phyloP scores from a whole-genome alignment of 2,888 invertebrate species.

The Netelia inedita region DNA sequence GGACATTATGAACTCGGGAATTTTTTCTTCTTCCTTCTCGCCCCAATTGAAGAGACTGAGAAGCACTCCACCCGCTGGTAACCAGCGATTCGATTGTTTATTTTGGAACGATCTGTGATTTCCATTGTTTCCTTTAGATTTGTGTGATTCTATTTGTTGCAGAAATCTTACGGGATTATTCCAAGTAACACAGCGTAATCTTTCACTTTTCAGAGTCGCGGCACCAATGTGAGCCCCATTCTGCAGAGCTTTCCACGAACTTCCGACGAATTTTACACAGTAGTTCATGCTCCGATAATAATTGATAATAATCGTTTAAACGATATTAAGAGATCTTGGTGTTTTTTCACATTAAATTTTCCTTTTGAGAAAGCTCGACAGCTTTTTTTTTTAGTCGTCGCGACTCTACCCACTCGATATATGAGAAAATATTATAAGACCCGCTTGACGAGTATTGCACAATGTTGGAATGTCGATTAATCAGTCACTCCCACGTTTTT shows the following conservation, averaged over 20 bases:
- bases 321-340: background rate
- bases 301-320: background rate
- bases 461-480: background rate
- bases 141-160: background rate
- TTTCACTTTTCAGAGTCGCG: background rate
- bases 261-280: conserved; percentile 62
- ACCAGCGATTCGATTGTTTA: conserved; percentile 17
- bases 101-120: background rate
- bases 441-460: background rate
- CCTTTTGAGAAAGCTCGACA: background rate
- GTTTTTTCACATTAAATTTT: conserved; percentile 2
- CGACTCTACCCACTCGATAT: background rate
- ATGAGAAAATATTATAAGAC: background rate
- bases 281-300: conserved; percentile 58
- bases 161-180: conserved; percentile 5
- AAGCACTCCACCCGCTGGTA: conserved; percentile 79
- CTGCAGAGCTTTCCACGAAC: conserved; percentile 45
- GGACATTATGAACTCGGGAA: conserved; percentile 89
- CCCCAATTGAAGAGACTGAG: conserved; percentile 88
- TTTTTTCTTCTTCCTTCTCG: conserved; percentile 88
- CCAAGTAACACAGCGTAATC: background rate
- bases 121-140: background rate
- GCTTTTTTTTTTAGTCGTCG: background rate
- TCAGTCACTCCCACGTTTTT: conserved; percentile 21
- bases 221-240: conserved; percentile 2